Evolutionary conservation across 1,140 invertebrate species (phyloP).

Genomic region (Bombus terrestris): DNA sequence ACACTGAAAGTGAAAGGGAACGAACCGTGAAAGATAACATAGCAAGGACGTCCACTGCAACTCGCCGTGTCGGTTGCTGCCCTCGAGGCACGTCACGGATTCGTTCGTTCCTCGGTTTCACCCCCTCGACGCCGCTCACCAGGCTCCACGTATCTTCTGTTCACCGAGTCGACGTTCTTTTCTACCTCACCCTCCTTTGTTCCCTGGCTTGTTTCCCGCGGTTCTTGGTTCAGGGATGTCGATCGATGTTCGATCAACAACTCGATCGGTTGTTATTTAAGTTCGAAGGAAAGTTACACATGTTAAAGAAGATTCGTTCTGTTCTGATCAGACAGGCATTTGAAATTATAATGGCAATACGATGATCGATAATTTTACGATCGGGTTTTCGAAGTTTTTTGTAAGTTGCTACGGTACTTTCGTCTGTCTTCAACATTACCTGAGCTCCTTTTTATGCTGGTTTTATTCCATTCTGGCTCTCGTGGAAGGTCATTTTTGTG

Average conservation of each 20-base stretch:
- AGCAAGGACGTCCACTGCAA: slow-evolving; percentile 82
- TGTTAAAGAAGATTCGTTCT: background rate
- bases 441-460: background rate
- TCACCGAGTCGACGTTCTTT: background rate
- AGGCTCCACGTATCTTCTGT: background rate
- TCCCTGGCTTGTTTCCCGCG: background rate
- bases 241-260: background rate
- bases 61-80: slow-evolving; percentile 76
- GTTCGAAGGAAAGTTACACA: no score
- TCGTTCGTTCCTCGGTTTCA: slow-evolving; percentile 52
- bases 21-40: slow-evolving; percentile 80
- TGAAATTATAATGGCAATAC: background rate
- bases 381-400: background rate
- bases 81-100: slow-evolving; percentile 72
- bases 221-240: background rate
- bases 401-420: background rate
- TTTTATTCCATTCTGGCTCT: background rate
- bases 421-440: background rate
- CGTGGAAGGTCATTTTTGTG: background rate
- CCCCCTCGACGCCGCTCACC: slow-evolving; percentile 26
- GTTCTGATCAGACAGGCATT: background rate
- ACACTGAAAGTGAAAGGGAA: slow-evolving; percentile 82
- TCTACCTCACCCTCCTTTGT: slow-evolving; percentile 5
- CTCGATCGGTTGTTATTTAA: background rate
- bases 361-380: background rate